These are phyloP conservation scores for Stratiomys singularior DNA, from an alignment of 2,888 invertebrate species.

Conservation along the genomic window DNA sequence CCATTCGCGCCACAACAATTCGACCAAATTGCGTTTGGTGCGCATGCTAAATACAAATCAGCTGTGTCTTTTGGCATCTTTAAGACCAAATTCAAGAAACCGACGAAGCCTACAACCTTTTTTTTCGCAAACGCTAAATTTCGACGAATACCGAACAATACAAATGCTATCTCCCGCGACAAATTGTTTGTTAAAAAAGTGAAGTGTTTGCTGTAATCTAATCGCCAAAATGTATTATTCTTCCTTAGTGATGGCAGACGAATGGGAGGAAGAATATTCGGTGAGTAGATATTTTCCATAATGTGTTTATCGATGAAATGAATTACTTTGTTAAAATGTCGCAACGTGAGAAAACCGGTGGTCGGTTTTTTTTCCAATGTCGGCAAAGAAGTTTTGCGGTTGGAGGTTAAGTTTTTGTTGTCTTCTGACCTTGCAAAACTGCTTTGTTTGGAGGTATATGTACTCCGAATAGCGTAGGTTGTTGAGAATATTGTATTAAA, in stretches of 20 bases:
- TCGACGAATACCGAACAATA: background rate
- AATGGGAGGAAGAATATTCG: constrained; percentile 53
- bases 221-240: constrained; percentile 51
- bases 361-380: background rate
- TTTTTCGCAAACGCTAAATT: constrained; percentile 14
- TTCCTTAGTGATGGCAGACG: constrained; percentile 55
- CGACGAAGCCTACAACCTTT: background rate
- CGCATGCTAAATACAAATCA: too few relatives aligned
- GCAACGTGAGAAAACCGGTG: background rate
- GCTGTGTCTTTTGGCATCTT: too few relatives aligned
- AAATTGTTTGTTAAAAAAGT: constrained; percentile 36
- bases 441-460: background rate
- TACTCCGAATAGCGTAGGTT: background rate
- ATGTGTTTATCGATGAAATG: background rate
- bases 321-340: background rate
- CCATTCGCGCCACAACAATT: too few relatives aligned
- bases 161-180: constrained; percentile 40
- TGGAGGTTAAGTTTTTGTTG: constrained; percentile 48
- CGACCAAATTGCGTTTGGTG: too few relatives aligned
- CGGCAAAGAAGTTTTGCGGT: background rate
- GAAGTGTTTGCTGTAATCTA: background rate
- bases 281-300: constrained; percentile 45
- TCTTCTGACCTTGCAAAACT: constrained; percentile 29
- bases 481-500: background rate
- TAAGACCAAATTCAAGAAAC: background rate